Evolutionary conservation across 2,797 vertebrate species (phyloP).

Genomic region (Macroramphosus scolopax): DNA sequence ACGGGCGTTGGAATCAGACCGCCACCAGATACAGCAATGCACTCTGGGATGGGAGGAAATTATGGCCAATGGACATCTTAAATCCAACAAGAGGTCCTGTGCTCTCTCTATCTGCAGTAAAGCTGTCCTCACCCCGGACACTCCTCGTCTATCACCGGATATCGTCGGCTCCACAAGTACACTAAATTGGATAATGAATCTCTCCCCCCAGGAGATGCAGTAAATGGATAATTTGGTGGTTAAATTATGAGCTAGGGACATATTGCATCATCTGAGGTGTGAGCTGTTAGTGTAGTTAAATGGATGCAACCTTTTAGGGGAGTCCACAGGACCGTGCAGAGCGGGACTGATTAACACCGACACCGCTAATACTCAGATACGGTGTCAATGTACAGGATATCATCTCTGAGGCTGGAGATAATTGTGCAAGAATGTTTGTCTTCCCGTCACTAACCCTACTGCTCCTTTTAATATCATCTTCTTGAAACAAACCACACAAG

Average conservation of each 20-base stretch:
- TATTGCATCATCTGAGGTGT: conserved; percentile 50
- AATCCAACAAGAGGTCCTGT: conserved; percentile 38
- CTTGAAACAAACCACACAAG: conserved; percentile 1
- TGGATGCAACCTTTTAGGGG: conserved; percentile 41
- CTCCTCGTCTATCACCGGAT: conserved; percentile 59
- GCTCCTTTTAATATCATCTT: no score
- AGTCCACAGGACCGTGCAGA: conserved; percentile 18
- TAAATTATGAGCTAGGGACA: conserved; percentile 55
- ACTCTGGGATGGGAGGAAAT: conserved; percentile 19
- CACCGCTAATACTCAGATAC: conserved; percentile 13
- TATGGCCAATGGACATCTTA: conserved; percentile 41
- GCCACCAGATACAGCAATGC: conserved; percentile 10
- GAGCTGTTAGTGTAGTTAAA: conserved; percentile 47
- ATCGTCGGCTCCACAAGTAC: conserved; percentile 42
- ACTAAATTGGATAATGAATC: conserved; percentile 70
- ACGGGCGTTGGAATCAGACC: conserved; percentile 14
- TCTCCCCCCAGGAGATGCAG: conserved; percentile 43
- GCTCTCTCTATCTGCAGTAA: conserved; percentile 42
- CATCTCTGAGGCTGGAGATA: neutral
- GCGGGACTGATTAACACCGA: conserved; percentile 34
- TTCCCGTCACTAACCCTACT: neutral
- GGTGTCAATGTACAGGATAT: neutral
- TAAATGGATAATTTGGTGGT: conserved; percentile 64
- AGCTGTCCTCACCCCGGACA: conserved; percentile 50
- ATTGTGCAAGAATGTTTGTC: neutral